These are phyloP conservation scores for Cylloceria caligata DNA, from an alignment of 2,888 invertebrate genomes.

Conservation along the genomic window DNA sequence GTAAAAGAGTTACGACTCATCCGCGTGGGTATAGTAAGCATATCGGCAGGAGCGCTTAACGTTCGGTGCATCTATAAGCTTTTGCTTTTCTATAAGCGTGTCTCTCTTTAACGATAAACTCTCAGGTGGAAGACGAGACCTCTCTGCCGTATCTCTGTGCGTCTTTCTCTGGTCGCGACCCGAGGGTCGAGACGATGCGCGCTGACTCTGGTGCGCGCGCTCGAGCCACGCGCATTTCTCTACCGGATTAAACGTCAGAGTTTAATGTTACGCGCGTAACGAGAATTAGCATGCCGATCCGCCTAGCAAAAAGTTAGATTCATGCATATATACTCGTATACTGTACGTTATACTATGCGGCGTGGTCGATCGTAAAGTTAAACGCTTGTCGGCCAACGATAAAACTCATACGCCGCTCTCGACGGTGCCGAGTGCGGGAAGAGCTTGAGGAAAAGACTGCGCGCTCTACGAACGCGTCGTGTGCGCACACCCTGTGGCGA, in stretches of 20 bases:
- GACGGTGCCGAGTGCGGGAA: constrained; percentile 71
- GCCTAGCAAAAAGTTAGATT: constrained; percentile 59
- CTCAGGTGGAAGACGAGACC: constrained; percentile 32
- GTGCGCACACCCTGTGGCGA: constrained; percentile 48
- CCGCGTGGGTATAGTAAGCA: neutral
- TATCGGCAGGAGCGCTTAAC: constrained; percentile 50
- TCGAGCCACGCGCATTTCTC: constrained; percentile 73
- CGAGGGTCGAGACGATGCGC: constrained; percentile 64
- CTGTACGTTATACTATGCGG: constrained; percentile 74
- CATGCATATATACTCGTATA: constrained; percentile 63
- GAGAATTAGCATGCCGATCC: constrained; percentile 78
- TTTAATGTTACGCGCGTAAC: constrained; percentile 81
- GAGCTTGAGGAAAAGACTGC: constrained; percentile 32
- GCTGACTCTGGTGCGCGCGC: constrained; percentile 11
- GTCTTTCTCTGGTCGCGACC: constrained; percentile 54
- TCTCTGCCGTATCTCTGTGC: constrained; percentile 7
- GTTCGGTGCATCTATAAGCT: constrained; percentile 27
- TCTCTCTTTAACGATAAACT: constrained; percentile 39
- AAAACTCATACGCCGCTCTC: constrained; percentile 77
- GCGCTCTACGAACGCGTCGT: neutral
- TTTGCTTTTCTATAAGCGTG: constrained; percentile 27
- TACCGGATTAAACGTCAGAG: constrained; percentile 78
- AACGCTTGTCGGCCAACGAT: constrained; percentile 82
- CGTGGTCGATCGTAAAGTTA: constrained; percentile 82
- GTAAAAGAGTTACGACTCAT: constrained; percentile 52